These are phyloP conservation scores for Erannis defoliaria DNA, from an alignment of 2,888 invertebrate genomes.

Conservation along the genomic window DNA sequence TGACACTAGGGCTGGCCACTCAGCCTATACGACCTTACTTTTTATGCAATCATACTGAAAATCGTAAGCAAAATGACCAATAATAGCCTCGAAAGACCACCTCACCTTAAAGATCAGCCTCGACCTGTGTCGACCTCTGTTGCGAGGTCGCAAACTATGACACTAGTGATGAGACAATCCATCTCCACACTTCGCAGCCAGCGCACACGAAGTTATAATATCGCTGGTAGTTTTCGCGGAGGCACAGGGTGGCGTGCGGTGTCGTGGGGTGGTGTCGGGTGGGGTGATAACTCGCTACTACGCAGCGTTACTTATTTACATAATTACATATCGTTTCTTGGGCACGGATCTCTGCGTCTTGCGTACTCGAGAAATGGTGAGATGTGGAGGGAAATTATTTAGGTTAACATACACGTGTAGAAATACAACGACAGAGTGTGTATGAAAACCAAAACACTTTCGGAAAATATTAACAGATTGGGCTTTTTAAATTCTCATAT, in stretches of 20 bases:
- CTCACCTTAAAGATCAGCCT: too few relatives aligned
- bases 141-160: too few relatives aligned
- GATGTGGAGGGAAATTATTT: slow-evolving; percentile 5
- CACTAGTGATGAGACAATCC: too few relatives aligned
- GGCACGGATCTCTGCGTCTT: slow-evolving; percentile 13
- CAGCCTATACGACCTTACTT: too few relatives aligned
- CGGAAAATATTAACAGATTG: too few relatives aligned
- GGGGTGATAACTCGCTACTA: slow-evolving; percentile 70
- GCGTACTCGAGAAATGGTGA: slow-evolving; percentile 11
- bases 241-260: slow-evolving; percentile 45
- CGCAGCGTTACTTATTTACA: slow-evolving; percentile 78
- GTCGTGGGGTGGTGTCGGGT: slow-evolving; percentile 42
- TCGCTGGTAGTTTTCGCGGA: slow-evolving; percentile 78
- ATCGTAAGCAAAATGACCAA: too few relatives aligned
- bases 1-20: too few relatives aligned
- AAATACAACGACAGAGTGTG: neutral
- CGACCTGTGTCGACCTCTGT: too few relatives aligned
- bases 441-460: too few relatives aligned
- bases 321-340: slow-evolving; percentile 74
- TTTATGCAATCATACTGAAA: too few relatives aligned
- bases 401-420: neutral
- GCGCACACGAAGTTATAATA: slow-evolving; percentile 79
- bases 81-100: too few relatives aligned
- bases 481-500: neutral
- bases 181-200: slow-evolving; percentile 52